These are phyloP conservation scores for Unio pictorum DNA, from an alignment of 2,888 invertebrate species.

Conservation along the genomic window DNA sequence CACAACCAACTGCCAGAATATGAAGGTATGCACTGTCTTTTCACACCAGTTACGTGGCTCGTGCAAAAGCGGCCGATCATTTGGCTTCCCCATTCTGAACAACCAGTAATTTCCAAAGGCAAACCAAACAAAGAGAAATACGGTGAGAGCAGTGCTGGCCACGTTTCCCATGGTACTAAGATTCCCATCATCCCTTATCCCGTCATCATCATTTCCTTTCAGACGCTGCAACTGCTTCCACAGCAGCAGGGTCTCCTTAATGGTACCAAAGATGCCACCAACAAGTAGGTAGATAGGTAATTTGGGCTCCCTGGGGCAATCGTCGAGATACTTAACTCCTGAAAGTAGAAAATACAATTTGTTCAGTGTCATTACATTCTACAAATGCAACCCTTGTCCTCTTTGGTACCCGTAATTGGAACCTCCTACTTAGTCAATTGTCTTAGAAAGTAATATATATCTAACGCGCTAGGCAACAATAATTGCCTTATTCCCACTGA, in stretches of 20 bases:
- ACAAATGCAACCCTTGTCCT: too few species aligned
- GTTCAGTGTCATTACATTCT: neutral
- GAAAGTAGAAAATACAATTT: conserved; percentile 48
- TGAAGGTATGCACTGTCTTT: conserved; percentile 83
- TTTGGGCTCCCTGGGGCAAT: conserved; percentile 84
- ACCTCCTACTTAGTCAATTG: conserved; percentile 1
- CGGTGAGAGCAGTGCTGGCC: conserved; percentile 79
- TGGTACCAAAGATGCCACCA: conserved; percentile 83
- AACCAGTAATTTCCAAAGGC: conserved; percentile 86
- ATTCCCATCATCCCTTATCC: conserved; percentile 26
- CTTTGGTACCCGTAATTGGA: neutral
- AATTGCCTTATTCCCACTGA: too few species aligned
- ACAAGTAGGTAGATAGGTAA: conserved; percentile 88
- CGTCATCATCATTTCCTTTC: conserved; percentile 65
- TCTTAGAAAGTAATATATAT: too few species aligned
- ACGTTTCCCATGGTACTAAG: conserved; percentile 70
- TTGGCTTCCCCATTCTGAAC: conserved; percentile 83
- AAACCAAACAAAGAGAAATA: conserved; percentile 84
- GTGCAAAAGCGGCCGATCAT: conserved; percentile 81
- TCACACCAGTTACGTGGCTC: conserved; percentile 87
- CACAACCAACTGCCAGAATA: conserved; percentile 81
- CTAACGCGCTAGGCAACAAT: too few species aligned
- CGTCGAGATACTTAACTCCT: conserved; percentile 86
- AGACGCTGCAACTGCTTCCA: conserved; percentile 77
- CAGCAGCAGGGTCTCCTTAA: conserved; percentile 76